Evolutionary conservation across 2,797 vertebrate genomes (phyloP).

Genomic region (Loriculus beryllinus): DNA sequence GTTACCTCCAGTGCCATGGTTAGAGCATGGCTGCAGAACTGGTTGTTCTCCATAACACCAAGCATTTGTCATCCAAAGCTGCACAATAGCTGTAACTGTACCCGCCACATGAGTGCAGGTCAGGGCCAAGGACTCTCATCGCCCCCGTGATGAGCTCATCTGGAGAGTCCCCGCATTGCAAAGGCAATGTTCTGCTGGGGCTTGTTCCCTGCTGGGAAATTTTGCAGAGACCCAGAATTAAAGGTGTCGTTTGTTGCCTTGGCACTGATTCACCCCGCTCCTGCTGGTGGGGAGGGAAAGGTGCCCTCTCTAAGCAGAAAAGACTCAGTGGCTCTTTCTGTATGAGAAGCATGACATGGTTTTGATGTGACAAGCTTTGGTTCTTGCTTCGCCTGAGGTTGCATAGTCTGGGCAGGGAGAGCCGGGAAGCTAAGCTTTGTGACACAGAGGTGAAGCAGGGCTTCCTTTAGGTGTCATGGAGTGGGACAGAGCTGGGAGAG

Average conservation of each 20-base stretch:
- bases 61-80: neutral
- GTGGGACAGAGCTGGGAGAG: neutral
- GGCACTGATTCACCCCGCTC: neutral
- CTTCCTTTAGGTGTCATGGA: neutral
- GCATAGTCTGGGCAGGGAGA: neutral
- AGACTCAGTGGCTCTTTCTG: neutral
- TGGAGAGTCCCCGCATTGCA: neutral
- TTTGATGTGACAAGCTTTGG: neutral
- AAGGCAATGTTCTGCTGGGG: neutral
- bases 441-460: neutral
- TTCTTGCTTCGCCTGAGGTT: neutral
- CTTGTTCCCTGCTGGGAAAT: constrained; percentile 39
- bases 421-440: neutral
- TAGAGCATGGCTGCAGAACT: neutral
- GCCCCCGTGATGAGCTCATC: neutral
- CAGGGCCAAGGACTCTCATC: neutral
- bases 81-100: neutral
- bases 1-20: neutral
- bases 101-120: neutral
- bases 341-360: fast-evolving
- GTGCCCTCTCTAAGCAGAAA: neutral
- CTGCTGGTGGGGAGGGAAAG: neutral
- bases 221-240: neutral
- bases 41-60: neutral
- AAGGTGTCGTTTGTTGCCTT: neutral